These are phyloP conservation scores for Nebria brevicollis DNA, from an alignment of 2,888 invertebrate species.

Conservation along the genomic window DNA sequence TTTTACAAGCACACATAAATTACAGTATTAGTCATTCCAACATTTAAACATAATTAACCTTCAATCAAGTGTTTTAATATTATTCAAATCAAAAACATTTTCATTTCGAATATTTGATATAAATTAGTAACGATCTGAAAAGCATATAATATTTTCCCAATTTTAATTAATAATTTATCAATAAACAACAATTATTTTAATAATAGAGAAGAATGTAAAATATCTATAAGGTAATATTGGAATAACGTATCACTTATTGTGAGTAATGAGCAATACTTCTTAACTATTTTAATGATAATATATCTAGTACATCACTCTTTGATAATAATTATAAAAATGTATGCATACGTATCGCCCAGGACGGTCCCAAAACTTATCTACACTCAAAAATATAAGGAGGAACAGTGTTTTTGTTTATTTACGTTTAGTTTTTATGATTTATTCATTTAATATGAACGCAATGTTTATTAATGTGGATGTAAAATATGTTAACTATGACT, in stretches of 20 bases:
- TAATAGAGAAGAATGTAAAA: not conserved
- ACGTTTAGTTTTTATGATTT: not conserved
- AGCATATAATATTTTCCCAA: too few relatives aligned
- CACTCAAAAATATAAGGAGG: not conserved
- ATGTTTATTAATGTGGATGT: not conserved
- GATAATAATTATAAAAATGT: slow-evolving; percentile 20
- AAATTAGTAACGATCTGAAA: too few relatives aligned
- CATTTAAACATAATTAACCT: slow-evolving; percentile 18
- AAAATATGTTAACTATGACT: not conserved
- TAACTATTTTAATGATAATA: slow-evolving; percentile 17
- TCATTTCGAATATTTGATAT: not conserved
- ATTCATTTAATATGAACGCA: not conserved
- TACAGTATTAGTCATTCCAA: slow-evolving; percentile 29
- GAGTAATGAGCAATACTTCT: slow-evolving; percentile 35
- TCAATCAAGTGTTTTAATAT: not conserved
- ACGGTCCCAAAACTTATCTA: slow-evolving; percentile 28
- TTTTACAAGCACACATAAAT: slow-evolving; percentile 32
- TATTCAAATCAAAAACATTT: not conserved
- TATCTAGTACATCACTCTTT: slow-evolving; percentile 28
- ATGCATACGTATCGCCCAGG: slow-evolving; percentile 28
- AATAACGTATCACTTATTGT: slow-evolving; percentile 20
- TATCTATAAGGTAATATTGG: slow-evolving; percentile 13
- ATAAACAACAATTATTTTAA: not conserved
- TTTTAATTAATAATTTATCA: not conserved
- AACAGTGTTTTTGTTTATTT: slow-evolving; percentile 1